Evolutionary conservation across 1,140 invertebrate species (phyloP).

Genomic region (Eueides isabella): DNA sequence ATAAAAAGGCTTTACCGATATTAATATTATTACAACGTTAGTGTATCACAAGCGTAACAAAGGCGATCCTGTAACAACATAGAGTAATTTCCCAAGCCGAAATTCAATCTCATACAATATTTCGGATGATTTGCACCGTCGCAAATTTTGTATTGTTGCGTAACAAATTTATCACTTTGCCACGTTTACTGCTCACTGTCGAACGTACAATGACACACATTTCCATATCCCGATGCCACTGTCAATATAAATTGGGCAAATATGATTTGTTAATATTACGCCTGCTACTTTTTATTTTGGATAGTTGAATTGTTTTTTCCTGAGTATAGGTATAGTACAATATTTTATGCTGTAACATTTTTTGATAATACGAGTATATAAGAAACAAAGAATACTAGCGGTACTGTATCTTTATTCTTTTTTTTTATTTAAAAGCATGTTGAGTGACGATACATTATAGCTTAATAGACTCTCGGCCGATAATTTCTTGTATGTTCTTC

Average conservation of each 20-base stretch:
- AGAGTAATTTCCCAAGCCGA: slow-evolving; percentile 61
- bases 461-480: no score
- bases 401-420: no score
- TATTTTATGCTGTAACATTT: no score
- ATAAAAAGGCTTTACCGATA: background rate
- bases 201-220: slow-evolving; percentile 35
- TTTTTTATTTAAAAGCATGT: no score
- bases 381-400: no score
- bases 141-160: slow-evolving; percentile 63
- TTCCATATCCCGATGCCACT: slow-evolving; percentile 31
- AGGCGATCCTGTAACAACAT: slow-evolving; percentile 38
- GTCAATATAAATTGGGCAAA: slow-evolving; percentile 24
- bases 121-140: slow-evolving; percentile 65
- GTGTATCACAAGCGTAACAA: background rate
- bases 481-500: no score
- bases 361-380: no score
- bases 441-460: no score
- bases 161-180: slow-evolving; percentile 71
- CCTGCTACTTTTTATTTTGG: background rate
- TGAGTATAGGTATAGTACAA: no score
- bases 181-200: slow-evolving; percentile 49
- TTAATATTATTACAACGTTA: background rate
- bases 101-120: slow-evolving; percentile 72
- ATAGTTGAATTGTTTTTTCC: background rate
- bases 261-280: slow-evolving; percentile 24